Conservation (phyloP, 2,888 invertebrate genomes). For the Coleophora flavipennella region DNA sequence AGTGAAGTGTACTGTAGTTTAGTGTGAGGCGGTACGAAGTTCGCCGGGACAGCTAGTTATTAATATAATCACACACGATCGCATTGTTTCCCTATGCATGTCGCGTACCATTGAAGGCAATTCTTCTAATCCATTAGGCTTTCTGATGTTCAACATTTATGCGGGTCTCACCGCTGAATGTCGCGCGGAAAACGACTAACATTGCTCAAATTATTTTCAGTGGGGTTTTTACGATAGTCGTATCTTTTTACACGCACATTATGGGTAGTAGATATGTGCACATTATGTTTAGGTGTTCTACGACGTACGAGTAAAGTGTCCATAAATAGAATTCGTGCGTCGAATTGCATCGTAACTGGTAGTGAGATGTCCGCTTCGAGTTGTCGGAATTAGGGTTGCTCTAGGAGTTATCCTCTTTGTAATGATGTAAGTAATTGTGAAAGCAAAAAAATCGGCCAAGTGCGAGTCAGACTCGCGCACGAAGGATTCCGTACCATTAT, state of each 20-base stretch:
- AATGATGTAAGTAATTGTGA: too few relatives aligned
- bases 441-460: too few relatives aligned
- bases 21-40: too few relatives aligned
- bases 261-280: conserved; percentile 57
- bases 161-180: conserved; percentile 62
- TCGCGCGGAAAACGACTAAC: conserved; percentile 62
- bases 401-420: too few relatives aligned
- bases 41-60: too few relatives aligned
- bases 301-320: conserved; percentile 48
- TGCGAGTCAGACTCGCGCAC: too few relatives aligned
- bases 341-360: conserved; percentile 32
- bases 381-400: too few relatives aligned
- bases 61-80: too few relatives aligned
- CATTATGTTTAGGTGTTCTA: conserved; percentile 60
- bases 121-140: conserved; percentile 70
- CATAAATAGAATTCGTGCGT: conserved; percentile 65
- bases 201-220: conserved; percentile 70
- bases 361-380: too few relatives aligned
- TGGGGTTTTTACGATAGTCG: conserved; percentile 66
- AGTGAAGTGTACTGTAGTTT: too few relatives aligned
- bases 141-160: conserved; percentile 68
- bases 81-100: too few relatives aligned
- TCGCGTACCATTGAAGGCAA: conserved; percentile 52
- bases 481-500: too few relatives aligned
- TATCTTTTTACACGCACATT: conserved; percentile 70